Base-by-base conservation (phyloP, 2,113 vertebrate genomes). In the Gnathonemus echidnorhynchus region DNA sequence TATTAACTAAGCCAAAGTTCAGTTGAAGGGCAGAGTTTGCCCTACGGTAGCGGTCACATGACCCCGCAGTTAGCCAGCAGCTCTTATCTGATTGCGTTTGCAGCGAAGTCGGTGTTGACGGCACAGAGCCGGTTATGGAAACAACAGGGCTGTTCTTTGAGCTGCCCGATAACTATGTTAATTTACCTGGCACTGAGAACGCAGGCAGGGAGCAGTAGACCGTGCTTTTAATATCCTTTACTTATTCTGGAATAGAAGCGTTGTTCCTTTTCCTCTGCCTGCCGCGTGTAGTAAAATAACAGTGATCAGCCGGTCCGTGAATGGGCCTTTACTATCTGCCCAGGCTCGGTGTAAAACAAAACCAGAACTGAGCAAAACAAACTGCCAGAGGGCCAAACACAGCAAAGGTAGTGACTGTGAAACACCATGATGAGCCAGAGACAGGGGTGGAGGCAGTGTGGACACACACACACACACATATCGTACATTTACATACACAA, bases 61-160 rank as follows among this genome's bases (percentile, higher is more conserved):
- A 95, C 96, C 97, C 97, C 95, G 96, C 95, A 96, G 96, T 96
- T 96, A 95, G 95, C 96, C 95, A 95, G 95, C 95, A 95, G 95
- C 93, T 92, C 95, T 96, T 97, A 98, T 98, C 97, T 98, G 98
- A 99, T 98, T 97, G 95, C 97, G 96, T 96, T 53, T 97, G 95
- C 97, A 96, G 97, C 96, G 97, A 97, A 97, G 97, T 95, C 95
- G 90, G 97, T 97, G 98, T 97, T 98, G 98, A 98, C 98, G 98
- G 97, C 97, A 97, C 95, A 96, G 97, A 97, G 96, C 96, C 96
- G 95, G 97, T 97, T 97, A 97, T 95, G 94, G 95, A 95, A 97
- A 96, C 97, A 97, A 97, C 96, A 96, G 95, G 97, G 97, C 94
- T 94, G 97, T 97, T 98, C 97, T 97, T 96, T 97, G 95, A 96